Base-by-base conservation (phyloP, 2,113 vertebrate species). In the Colaptes auratus region DNA sequence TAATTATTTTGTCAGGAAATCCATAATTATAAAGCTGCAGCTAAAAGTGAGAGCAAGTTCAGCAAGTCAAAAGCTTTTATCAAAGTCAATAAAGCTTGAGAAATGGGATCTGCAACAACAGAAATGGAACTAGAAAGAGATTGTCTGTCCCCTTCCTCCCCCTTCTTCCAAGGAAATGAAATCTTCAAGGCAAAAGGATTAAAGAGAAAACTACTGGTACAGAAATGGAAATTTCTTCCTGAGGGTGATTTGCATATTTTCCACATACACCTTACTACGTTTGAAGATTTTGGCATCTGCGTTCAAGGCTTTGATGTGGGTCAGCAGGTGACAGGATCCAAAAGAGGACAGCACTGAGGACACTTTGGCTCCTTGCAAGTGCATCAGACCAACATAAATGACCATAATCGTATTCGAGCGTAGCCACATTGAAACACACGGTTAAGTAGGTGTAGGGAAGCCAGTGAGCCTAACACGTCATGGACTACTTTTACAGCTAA, bases 1-100 rank as follows among this genome's bases (percentile, higher is more conserved):
- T 85, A 90, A 95, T 94, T 87, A 95, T 95, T 96, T 95, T 95
- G 90, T 88, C 93, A 89, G 71, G 81, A 96, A 97, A 97, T 96
- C 94, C 86, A 91, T 96, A 95, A 78, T 64, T 92, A 64, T 85
- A 33, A 87, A 85, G 36, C 78, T 91, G 85, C 71, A 84, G 95
- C 42, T 15, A 44, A 93, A 97, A 97, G 84, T 73, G 89, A 94
- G 83, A 95, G 67, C 55, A 94, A 97, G 75, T 95, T 97, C 79
- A 96, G 90, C 77, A 79, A 95, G 90, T 92, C 86, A 82, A 64
- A 85, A 71, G 63, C n/a, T 90, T 97, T 97, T 89, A 96, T 94
- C 71, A 89, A 97, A 97, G 96, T 94, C 96, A 95, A 90, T 96
- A 95, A 89, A 83, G 73, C 89, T 83, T 95, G 94, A 97, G 89